Evolutionary conservation across 2,113 vertebrate species (phyloP), one percentile per base, ranked within the genome.

Genomic region (Indicator maculatus): DNA sequence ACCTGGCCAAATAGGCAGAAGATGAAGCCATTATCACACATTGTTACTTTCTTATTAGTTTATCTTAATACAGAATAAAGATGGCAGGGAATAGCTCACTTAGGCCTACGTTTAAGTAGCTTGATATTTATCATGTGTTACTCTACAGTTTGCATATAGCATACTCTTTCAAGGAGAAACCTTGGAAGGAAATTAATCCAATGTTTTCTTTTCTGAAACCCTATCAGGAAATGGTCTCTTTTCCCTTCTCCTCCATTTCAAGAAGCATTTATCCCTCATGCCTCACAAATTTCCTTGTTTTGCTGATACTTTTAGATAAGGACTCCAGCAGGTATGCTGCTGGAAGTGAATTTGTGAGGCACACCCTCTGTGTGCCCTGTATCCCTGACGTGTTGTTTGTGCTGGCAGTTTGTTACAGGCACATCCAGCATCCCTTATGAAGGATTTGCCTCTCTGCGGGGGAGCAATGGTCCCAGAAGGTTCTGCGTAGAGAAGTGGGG

Each of bases 401-500:
- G 8, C 82, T 83, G 79, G 8, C 88, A 99, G 99, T 99, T 99
- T 96, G 99, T 99, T 76, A 99, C 99, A n/a, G 99, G 99, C 59
- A 99, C 99, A 0, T 99, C 99, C 87, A 99, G 99, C 95, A 99
- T 99, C 96, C 99, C 99, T 60, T 99, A 99, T 1, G 99, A 99
- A 97, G 99, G 99, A 18, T 99, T 99, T 69, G 99, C 99, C 45
- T 99, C 99, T 69, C 98, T 99, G 3, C 97, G 99, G 58, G 99
- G 99, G 27, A 99, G 99, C 91, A 99, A 99, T 1, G 99, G 99
- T 56, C 99, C 99, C 12, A 98, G 99, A 65, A 98, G 99, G 67
- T 99, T 99, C 98, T 99, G 99, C 41, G 99, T 99, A 84, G 99
- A 99, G 97, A 99, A 99, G 96, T 99, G 99, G 99, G 99, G 99